Conservation (phyloP, 1,140 invertebrate species). For the Lepeophtheirus salmonis region DNA sequence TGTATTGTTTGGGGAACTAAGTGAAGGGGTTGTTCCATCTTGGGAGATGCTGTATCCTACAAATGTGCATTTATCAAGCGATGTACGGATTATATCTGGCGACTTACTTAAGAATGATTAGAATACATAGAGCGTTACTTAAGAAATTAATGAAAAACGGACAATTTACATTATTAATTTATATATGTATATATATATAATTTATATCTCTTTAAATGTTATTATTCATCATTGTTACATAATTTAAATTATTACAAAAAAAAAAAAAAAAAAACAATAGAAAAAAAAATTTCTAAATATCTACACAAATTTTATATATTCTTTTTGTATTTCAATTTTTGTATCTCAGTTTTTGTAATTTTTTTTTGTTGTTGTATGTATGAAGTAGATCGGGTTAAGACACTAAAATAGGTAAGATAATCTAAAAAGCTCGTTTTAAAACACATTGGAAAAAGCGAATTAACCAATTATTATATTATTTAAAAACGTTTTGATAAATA, state of each 20-base stretch:
- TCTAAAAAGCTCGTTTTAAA: too few relatives aligned
- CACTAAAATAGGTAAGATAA: neutral
- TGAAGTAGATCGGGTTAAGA: neutral
- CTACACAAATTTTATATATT: neutral
- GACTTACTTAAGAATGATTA: too few relatives aligned
- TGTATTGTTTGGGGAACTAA: conserved; percentile 22
- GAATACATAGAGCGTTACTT: too few relatives aligned
- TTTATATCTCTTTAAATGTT: conserved; percentile 1
- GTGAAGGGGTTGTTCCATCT: too few relatives aligned
- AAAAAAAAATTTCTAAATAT: neutral
- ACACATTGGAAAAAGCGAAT: too few relatives aligned
- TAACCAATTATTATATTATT: too few relatives aligned
- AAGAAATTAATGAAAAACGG: neutral
- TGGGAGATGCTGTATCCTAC: too few relatives aligned
- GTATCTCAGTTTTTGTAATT: neutral
- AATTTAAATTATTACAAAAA: neutral
- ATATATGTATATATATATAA: conserved; percentile 8
- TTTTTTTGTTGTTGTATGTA: neutral
- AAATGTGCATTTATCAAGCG: too few relatives aligned
- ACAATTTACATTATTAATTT: neutral
- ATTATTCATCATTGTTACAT: neutral
- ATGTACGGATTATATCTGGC: too few relatives aligned
- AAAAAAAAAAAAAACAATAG: neutral
- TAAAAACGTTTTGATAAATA: too few relatives aligned
- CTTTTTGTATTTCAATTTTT: neutral